Evolutionary conservation across 2,113 vertebrate genomes (phyloP).

Genomic region (Alligator sinensis): DNA sequence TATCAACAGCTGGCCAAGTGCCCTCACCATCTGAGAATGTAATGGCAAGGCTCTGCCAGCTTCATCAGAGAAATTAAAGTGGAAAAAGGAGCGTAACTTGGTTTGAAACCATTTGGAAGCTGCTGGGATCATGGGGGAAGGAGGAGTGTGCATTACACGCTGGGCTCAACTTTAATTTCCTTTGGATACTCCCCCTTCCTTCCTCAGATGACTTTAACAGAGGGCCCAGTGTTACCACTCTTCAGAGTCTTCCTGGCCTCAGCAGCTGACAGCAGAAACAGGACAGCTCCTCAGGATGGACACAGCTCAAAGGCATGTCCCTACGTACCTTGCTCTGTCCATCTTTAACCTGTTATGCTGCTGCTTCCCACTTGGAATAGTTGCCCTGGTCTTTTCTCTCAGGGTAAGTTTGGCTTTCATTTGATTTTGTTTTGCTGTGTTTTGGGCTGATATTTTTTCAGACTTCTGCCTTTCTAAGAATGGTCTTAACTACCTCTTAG

Average conservation of each 20-base stretch:
- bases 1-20: background rate
- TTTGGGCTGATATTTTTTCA: background rate
- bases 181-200: background rate
- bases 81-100: background rate
- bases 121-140: background rate
- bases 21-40: too few relatives aligned
- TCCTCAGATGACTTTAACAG: background rate
- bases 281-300: background rate
- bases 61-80: background rate
- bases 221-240: background rate
- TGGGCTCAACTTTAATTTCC: background rate
- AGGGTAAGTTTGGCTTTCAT: constrained; percentile 51
- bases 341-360: constrained; percentile 75
- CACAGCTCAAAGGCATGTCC: background rate
- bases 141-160: background rate
- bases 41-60: background rate
- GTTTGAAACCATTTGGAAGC: too few relatives aligned
- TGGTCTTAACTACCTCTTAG: background rate
- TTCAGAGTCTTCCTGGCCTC: background rate
- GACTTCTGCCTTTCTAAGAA: background rate
- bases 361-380: constrained; percentile 73
- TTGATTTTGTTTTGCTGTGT: background rate
- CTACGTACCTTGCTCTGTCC: constrained; percentile 71
- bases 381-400: constrained; percentile 68
- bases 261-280: background rate